These are phyloP conservation scores for Zalophus californianus DNA, from an alignment of 2,797 vertebrate species.

Conservation along the genomic window DNA sequence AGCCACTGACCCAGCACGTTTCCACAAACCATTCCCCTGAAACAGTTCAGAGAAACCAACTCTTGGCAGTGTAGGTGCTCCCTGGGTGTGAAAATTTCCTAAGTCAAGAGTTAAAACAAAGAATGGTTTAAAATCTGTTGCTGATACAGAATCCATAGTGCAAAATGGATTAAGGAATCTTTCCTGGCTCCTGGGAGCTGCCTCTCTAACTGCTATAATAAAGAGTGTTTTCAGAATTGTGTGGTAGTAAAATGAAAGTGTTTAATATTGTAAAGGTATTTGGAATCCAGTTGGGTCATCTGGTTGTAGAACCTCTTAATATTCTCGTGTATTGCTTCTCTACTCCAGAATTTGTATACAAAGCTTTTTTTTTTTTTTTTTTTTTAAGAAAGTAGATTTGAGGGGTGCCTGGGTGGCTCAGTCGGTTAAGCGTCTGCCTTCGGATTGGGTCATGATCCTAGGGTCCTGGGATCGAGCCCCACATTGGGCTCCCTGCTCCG, in stretches of 20 bases:
- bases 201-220: neutral
- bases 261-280: neutral
- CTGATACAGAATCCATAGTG: neutral
- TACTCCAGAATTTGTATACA: neutral
- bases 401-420: too few species aligned
- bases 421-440: too few species aligned
- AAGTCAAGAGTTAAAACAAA: slow-evolving; percentile 55
- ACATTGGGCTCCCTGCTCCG: neutral
- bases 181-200: neutral
- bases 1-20: neutral
- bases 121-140: neutral
- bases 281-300: slow-evolving; percentile 34
- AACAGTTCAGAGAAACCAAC: slow-evolving; percentile 36
- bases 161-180: neutral
- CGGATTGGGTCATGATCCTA: too few species aligned
- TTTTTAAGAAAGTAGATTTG: neutral
- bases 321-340: slow-evolving; percentile 38
- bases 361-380: neutral
- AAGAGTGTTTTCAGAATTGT: slow-evolving; percentile 51
- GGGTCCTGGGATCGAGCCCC: neutral
- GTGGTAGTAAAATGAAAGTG: neutral
- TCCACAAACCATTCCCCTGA: slow-evolving; percentile 14
- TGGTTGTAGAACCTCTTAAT: neutral
- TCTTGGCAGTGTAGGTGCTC: neutral
- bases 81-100: slow-evolving; percentile 8